phyloP scores from a whole-genome alignment of 35 echinoderm and acorn worm genomes.

The Nesometra sesokonis region DNA sequence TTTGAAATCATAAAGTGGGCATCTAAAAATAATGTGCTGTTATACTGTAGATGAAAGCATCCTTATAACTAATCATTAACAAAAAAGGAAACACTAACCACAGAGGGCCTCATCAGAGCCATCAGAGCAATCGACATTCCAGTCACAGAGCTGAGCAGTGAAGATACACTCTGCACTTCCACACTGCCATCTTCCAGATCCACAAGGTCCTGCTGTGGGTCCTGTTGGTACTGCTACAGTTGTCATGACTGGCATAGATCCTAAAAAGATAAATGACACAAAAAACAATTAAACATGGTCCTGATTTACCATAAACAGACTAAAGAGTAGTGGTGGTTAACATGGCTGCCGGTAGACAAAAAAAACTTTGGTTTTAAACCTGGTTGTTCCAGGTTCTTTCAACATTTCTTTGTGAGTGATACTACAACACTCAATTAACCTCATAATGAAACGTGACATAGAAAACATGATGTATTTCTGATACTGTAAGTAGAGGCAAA shows the following conservation, averaged over 20 bases:
- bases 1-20: no score
- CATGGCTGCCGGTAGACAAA: not conserved
- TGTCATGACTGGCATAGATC: slow-evolving; percentile 25
- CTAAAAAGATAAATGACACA: not conserved
- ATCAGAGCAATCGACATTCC: slow-evolving; percentile 35
- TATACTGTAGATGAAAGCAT: no score
- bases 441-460: no score
- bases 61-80: no score
- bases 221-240: slow-evolving; percentile 21
- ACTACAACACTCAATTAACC: no score
- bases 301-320: no score
- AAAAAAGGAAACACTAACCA: slow-evolving; percentile 33
- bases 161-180: slow-evolving; percentile 30
- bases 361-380: not conserved
- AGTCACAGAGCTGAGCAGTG: slow-evolving; percentile 32
- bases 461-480: no score
- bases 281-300: not conserved
- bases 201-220: slow-evolving; percentile 31
- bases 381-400: no score
- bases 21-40: no score
- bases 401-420: no score
- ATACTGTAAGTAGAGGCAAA: no score
- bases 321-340: no score
- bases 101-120: slow-evolving; percentile 43
- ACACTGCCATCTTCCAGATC: slow-evolving; percentile 44